Evolutionary conservation across 1,140 invertebrate species (phyloP).

Genomic region (Telenomus remus): DNA sequence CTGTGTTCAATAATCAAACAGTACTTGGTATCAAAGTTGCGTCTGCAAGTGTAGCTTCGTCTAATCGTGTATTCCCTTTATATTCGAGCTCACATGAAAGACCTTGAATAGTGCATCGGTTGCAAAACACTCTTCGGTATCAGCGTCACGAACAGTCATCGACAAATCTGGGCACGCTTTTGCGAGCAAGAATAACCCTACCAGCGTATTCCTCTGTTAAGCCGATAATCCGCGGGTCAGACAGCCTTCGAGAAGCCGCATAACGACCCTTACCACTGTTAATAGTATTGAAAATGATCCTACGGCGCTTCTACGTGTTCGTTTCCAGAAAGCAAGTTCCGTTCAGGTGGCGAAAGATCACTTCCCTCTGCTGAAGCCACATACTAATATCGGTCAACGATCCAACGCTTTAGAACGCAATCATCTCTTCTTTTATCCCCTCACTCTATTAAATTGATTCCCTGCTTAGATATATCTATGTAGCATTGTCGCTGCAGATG

Average conservation of each 20-base stretch:
- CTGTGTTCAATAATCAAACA: slow-evolving; percentile 44
- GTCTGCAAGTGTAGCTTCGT: slow-evolving; percentile 19
- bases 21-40: slow-evolving; percentile 36
- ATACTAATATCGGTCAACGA: slow-evolving; percentile 25
- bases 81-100: slow-evolving; percentile 30
- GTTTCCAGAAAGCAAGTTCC: slow-evolving; percentile 33
- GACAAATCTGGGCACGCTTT: slow-evolving; percentile 50
- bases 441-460: background rate
- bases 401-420: background rate
- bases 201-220: slow-evolving; percentile 60
- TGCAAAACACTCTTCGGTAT: slow-evolving; percentile 53
- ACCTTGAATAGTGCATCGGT: slow-evolving; percentile 26
- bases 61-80: slow-evolving; percentile 44
- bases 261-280: slow-evolving; percentile 65
- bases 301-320: slow-evolving; percentile 46
- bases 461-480: background rate
- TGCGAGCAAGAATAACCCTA: slow-evolving; percentile 63
- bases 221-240: slow-evolving; percentile 74
- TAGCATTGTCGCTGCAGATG: no score
- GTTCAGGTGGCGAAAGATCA: slow-evolving; percentile 24
- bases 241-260: slow-evolving; percentile 72
- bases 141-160: slow-evolving; percentile 55
- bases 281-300: slow-evolving; percentile 50
- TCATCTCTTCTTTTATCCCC: background rate
- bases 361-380: slow-evolving; percentile 19